phyloP scores from a whole-genome alignment of 2,113 vertebrate genomes.

The Haemorhous mexicanus region DNA sequence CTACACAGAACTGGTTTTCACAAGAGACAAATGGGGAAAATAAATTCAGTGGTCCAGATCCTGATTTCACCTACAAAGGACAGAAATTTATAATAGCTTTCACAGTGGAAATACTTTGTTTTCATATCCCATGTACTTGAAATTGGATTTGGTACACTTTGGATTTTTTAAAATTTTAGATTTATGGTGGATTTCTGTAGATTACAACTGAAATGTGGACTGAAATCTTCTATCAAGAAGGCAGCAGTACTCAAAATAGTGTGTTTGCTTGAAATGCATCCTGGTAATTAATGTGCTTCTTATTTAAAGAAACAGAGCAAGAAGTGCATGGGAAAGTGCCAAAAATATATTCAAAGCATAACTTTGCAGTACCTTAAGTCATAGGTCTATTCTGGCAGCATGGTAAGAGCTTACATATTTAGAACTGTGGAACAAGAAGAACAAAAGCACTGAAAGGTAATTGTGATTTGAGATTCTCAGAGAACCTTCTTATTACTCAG shows the following conservation, averaged over 20 bases:
- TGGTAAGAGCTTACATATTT: neutral
- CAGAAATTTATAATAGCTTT: neutral
- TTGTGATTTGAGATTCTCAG: neutral
- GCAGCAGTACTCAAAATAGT: neutral
- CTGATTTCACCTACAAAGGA: constrained; percentile 1
- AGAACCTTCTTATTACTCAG: neutral
- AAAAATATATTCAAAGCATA: constrained; percentile 13
- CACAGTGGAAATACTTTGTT: neutral
- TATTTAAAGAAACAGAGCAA: constrained; percentile 33
- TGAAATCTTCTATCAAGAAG: neutral
- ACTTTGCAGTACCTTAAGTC: neutral
- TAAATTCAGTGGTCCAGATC: constrained; percentile 27
- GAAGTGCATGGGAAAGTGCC: neutral
- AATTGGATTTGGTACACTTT: neutral
- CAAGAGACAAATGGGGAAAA: constrained; percentile 26
- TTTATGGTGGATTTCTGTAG: neutral
- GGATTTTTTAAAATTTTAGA: constrained; percentile 7
- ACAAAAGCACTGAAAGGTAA: neutral
- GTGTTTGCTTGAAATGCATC: neutral
- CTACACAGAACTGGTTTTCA: neutral
- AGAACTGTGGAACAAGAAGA: neutral
- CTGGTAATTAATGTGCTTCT: neutral
- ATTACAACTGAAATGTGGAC: neutral
- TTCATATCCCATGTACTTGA: neutral
- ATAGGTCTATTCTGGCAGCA: neutral